Evolutionary conservation across 1,140 invertebrate genomes (phyloP), one percentile per base, ranked within the genome.

Genomic region (Octopus sinensis): DNA sequence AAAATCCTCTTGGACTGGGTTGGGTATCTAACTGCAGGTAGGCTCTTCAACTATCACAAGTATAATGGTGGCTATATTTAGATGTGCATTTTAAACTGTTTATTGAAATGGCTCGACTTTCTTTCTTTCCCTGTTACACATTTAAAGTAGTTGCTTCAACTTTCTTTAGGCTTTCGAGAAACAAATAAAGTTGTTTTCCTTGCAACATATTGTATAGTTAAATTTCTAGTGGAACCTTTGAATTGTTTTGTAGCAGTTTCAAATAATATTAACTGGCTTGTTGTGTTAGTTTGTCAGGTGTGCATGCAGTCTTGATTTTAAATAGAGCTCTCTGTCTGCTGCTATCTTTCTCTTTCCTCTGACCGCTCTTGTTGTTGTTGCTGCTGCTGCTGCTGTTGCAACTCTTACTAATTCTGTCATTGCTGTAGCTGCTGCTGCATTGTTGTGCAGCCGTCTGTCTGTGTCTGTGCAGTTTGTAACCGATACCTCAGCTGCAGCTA

Each of bases 401-500:
- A 73, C 30, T 23, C 30, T 23, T 13, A 9, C 68, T 13, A 17
- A 6, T 73, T 13, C 30, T 73, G 68, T 73, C 68, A 73, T 73
- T 6, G 13, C 68, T 73, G 68, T 23, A 12, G 13, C 68, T 73
- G 68, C 68, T 73, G 68, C 68, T 73, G 68, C 68, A 73, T 73
- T 73, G 68, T 73, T 73, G 68, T 73, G 68, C 68, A 73, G 68
- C 68, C 68, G 17, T n/a, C 68, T 73, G 68, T 73, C 68, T 73
- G 68, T 23, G 68, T 73, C 68, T 73, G 68, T 73, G 68, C 68
- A 73, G 68, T 73, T 73, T 73, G 68, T 73, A 73, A 73, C 68
- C 68, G 30, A 73, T 73, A 73, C 68, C 68, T 73, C 30, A 23
- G 17, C 68, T 73, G 68, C 68, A 73, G 68, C 68, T 23, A 17